Evolutionary conservation across 2,888 invertebrate genomes (phyloP), one percentile per base, ranked within the genome.

Genomic region (Perizoma flavofasciatum): DNA sequence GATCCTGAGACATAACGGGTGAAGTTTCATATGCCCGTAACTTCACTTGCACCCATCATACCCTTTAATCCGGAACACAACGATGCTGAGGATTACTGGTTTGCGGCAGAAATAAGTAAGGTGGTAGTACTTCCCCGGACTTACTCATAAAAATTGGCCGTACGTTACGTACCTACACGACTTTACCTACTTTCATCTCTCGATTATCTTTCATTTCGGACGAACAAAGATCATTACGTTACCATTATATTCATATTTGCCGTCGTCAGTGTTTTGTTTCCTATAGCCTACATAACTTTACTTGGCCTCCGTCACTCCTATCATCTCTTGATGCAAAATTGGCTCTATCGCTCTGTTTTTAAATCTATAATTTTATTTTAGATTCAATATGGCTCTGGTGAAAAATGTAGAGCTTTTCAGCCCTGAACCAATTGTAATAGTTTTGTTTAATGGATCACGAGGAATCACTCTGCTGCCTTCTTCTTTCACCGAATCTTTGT

Each of bases 201-300:
- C 49, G 62, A 61, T 65, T 54, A 57, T 44, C 54, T 50, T 60
- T 54, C 58, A 61, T 67, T 64, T 62, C 51, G 56, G 66, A 54
- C 55, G 55, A 60, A 56, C 60, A 52, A 55, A 61, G 61, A 55
- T 69, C 72, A 75, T 77, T 75, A 77, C 68, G 66, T 69, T 66
- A 61, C 66, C 71, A 77, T 77, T 75, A 77, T 73, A 71, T 75
- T 77, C 72, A 66, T 74, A 77, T 77, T 75, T 75, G 55, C 70
- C 33, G 59, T 63, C 64, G 67, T 71, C 64, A 66, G 37, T 58
- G 54, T 61, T 58, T 48, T 62, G 60, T 66, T 66, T 62, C 64
- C 59, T 58, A 45, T 51, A 52, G 58, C 58, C 62, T 58, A 62
- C 58, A 58, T 58, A 45, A 47, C 54, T 35, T 48, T 10, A 22